Evolutionary conservation across 2,888 invertebrate species (phyloP), one percentile per base, ranked within the genome.

Genomic region (Nasonia oneida): DNA sequence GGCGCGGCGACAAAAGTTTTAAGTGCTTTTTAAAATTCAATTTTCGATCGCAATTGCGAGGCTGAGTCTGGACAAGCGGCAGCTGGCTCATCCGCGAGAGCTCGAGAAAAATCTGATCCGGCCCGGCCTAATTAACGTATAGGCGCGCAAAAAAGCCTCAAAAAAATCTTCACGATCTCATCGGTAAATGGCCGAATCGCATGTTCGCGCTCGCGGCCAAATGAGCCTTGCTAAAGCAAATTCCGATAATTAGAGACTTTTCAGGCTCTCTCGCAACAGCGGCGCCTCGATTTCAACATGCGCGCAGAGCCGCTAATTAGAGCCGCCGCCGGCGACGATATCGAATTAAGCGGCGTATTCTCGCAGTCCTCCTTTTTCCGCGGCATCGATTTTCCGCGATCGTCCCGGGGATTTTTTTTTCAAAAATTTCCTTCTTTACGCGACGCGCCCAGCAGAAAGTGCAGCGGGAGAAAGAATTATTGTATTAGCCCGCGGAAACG

Each of bases 401-500:
- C 33, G 33, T 42, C 29, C 23, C 42, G 61, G 12, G n/a, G 5
- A n/a, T 23, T 23, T 23, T 61, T 23, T n/a, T n/a, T 61, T 61
- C 33, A 18, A 29, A 83, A 82, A 53, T 37, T 76, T n/a, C 67
- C 50, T 50, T 83, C 73, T 80, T 80, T 80, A 67, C 79, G 79
- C 39, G 67, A 71, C 33, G 57, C 70, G 50, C 12, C 1, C 12
- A 61, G 29, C 18, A 42, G 33, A 29, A 6, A 74, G 18, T 37
- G 29, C 29, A 29, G 29, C 29, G 29, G 33, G 14, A 47, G 23
- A 15, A 86, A 79, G 81, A 83, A 86, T 83, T 86, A 86, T 84
- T 57, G 84, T 81, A 84, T 86, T 86, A 83, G 75, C 77, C 75
- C 33, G 83, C 53, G 37, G 70, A 70, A 74, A 33, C 23, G 74